Base-by-base conservation (phyloP, 2,797 vertebrate genomes). In the Erethizon dorsatum region DNA sequence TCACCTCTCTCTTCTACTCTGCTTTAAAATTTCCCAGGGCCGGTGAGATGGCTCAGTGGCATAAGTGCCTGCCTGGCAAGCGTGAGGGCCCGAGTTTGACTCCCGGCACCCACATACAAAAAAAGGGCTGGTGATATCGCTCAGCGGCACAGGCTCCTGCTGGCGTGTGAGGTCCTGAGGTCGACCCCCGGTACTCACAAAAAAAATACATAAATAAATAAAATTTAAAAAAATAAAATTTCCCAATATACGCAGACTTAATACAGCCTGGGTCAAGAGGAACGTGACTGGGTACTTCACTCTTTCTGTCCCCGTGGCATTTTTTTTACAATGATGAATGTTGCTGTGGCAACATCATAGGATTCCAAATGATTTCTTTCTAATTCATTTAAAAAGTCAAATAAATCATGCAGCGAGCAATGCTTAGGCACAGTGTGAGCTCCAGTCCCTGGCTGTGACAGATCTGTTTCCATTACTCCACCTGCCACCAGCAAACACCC, bases 321-420 rank as follows among this genome's bases (percentile, higher is more conserved):
- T 45, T 86, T 79, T 95, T 94, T 89, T 45, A 77, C 73, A 94
- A 17, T 45, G 59, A 96, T 88, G 56, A 88, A 87, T 90, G 89
- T 97, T 95, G 69, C 96, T 96, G 61, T 91, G 65, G 77, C 89
- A 97, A 95, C 96, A 88, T 87, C 83, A 91, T 33, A 56, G 80
- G 65, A 82, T 94, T 97, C 75, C 67, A 93, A 96, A 80, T 90
- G 71, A 94, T 93, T 95, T 57, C 17, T n/a, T n/a, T 93, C 89
- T 97, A 91, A 94, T 97, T 97, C 87, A 85, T 41, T 63, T 54
- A 96, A 95, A 92, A 90, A 88, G 50, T 95, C 93, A 93, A 96
- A 71, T 83, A 96, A 80, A 84, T 67, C 84, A 18, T 24, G 56
- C 80, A 90, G 91, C 91, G 96, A 95, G 89, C 91, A 95, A 41